Base-by-base conservation (phyloP, 2,113 vertebrate genomes). In the Eulemur rufifrons region DNA sequence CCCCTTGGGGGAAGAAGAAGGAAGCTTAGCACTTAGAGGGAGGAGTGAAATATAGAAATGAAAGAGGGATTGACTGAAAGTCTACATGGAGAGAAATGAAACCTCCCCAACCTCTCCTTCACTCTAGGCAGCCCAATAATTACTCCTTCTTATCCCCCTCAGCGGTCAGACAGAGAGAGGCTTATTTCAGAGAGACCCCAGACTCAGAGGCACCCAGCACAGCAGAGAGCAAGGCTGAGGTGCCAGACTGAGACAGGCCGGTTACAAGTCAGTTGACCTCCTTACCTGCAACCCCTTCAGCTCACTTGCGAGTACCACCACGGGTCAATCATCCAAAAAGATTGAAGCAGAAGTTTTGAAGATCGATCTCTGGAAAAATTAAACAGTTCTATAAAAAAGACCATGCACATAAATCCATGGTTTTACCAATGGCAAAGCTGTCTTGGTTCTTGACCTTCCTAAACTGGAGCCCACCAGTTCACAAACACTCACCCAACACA, bases 161-260 rank as follows among this genome's bases (percentile, higher is more conserved):
- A 34, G 23, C 6, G 39, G 6, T 25, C 42, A 6, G 25, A 47
- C 47, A 78, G 37, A 89, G 45, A 78, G 45, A 92, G 45, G 18
- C 69, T 50, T 95, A 25, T 59, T 76, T 84, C 94, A 94, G n/a
- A 90, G 34, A 25, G 20, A 78, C 39, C 64, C 50, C 81, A 96
- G 68, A 74, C 27, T 86, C 69, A 83, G 83, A 86, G 63, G 21
- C 68, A 59, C 64, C 47, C 85, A 76, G 14, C 59, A 39, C 27
- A 59, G 0, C 3, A 27, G 32, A 95, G 68, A 92, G 13, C 45
- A 74, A 7, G 5, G 32, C 11, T 17, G 2, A 56, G 37, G 11
- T 27, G 7, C n/a, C 52, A 47, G 50, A 45, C 25, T 29, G 23
- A 90, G 71, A 21, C 18, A 71, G 42, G 45, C 34, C 39, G 21